Evolutionary conservation across 1,140 invertebrate genomes (phyloP).

Genomic region (Aethina tumida): DNA sequence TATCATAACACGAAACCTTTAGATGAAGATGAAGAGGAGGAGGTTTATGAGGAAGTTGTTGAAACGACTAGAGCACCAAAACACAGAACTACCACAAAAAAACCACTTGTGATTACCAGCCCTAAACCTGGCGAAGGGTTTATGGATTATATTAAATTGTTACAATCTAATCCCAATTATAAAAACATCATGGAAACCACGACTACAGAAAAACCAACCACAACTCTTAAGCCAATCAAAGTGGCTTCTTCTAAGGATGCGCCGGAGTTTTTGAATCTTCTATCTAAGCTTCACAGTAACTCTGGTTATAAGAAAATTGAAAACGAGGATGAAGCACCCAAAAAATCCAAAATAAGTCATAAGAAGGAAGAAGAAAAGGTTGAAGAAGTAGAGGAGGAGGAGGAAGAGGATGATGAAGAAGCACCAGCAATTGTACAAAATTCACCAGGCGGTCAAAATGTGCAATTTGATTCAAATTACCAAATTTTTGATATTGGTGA

Average conservation of each 20-base stretch:
- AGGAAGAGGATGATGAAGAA: slow-evolving; percentile 15
- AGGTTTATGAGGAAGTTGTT: slow-evolving; percentile 14
- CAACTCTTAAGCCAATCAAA: slow-evolving; percentile 10
- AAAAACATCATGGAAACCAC: slow-evolving; percentile 27
- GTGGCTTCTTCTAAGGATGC: slow-evolving; percentile 18
- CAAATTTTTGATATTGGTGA: slow-evolving; percentile 31
- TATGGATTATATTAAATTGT: slow-evolving; percentile 26
- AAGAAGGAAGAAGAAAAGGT: slow-evolving; percentile 14
- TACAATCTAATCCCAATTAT: slow-evolving; percentile 27
- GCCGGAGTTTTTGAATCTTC: slow-evolving; percentile 29
- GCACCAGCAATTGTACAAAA: slow-evolving; percentile 20
- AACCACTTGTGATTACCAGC: slow-evolving; percentile 15
- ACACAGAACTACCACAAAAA: slow-evolving; percentile 15
- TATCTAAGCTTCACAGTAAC: slow-evolving; percentile 24
- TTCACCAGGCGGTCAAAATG: slow-evolving; percentile 21
- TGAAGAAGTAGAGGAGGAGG: slow-evolving; percentile 19
- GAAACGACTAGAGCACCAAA: slow-evolving; percentile 3
- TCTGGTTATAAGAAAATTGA: slow-evolving; percentile 26
- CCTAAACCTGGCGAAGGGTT: slow-evolving; percentile 23
- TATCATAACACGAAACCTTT: slow-evolving; percentile 20
- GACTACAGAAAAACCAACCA: slow-evolving; percentile 16
- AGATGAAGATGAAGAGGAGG: slow-evolving; percentile 17
- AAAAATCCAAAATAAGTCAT: slow-evolving; percentile 11
- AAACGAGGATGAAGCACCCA: slow-evolving; percentile 21
- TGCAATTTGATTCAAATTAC: slow-evolving; percentile 12